Evolutionary conservation across 2,888 invertebrate species (phyloP).

Genomic region (Tenthredo distinguenda): DNA sequence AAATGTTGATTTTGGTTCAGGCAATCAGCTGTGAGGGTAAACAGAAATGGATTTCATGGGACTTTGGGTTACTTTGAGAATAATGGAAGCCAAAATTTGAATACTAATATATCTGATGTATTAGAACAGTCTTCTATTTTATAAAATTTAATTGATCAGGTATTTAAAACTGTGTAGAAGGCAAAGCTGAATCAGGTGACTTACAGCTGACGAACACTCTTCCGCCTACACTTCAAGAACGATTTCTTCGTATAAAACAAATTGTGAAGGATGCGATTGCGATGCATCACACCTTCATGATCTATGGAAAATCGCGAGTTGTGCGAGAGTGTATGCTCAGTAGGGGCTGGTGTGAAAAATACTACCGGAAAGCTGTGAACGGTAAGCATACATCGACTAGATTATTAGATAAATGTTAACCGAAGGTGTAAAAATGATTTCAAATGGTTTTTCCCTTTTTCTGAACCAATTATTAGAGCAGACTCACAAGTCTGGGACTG

Average conservation of each 20-base stretch:
- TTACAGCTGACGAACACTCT: conserved; percentile 50
- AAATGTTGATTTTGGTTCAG: background rate
- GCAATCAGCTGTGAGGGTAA: background rate
- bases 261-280: conserved; percentile 72
- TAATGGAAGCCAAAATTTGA: background rate
- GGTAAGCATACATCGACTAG: conserved; percentile 58
- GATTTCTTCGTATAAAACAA: conserved; percentile 70
- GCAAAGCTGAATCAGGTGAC: background rate
- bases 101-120: background rate
- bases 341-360: conserved; percentile 75
- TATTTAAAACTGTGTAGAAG: conserved; percentile 14
- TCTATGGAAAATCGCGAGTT: conserved; percentile 73
- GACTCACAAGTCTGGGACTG: background rate
- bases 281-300: conserved; percentile 73
- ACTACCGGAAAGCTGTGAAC: conserved; percentile 65
- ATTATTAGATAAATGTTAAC: background rate
- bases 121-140: background rate
- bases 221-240: conserved; percentile 68
- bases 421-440: background rate
- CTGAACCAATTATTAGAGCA: background rate
- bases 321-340: conserved; percentile 72
- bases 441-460: background rate
- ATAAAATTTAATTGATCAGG: background rate
- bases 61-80: background rate
- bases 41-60: background rate